Percentiles rank a stretch among this genome's conserved stretches.
Conservation (phyloP, 2,888 invertebrate species). For the Drosophila paramelanica region DNA sequence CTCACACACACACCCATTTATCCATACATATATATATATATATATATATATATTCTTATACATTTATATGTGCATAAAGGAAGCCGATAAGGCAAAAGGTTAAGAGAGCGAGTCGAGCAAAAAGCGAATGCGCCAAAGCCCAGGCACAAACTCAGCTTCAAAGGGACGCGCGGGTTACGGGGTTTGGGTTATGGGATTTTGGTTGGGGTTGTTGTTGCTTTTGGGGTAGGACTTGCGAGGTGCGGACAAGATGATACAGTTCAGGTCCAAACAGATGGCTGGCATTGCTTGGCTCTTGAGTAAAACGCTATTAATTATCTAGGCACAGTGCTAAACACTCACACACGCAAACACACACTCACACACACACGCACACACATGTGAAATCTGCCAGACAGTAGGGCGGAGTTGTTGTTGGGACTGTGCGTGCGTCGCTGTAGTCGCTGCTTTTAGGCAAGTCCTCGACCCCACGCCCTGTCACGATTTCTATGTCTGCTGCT, state of each 20-base stretch:
- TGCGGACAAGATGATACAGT: slow-evolving; percentile 54
- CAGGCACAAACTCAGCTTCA: background rate
- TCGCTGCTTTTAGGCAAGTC: slow-evolving; percentile 46
- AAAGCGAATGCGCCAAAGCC: slow-evolving; percentile 5
- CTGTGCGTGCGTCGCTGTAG: slow-evolving; percentile 27
- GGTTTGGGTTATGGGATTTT: too few species aligned
- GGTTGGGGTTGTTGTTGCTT: background rate
- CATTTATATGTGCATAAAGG: slow-evolving; percentile 25
- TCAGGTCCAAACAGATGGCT: slow-evolving; percentile 58
- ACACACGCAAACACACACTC: slow-evolving; percentile 11
- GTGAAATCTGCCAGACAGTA: slow-evolving; percentile 25
- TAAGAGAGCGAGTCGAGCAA: slow-evolving; percentile 53
- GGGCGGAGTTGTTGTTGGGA: background rate
- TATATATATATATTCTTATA: background rate
- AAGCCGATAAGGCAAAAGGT: slow-evolving; percentile 74
- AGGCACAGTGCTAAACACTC: slow-evolving; percentile 40
- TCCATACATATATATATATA: slow-evolving; percentile 4
- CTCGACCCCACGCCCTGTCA: slow-evolving; percentile 46
- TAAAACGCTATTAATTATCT: slow-evolving; percentile 81
- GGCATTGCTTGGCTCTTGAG: slow-evolving; percentile 76
- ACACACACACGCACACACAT: slow-evolving; percentile 14
- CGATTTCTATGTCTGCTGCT: slow-evolving; percentile 23
- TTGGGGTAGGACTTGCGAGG: slow-evolving; percentile 19
- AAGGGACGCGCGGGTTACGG: background rate
- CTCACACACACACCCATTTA: slow-evolving; percentile 18